These are phyloP conservation scores for Saguinus imperator DNA, from an alignment of 2,113 vertebrate species.

Conservation along the genomic window DNA sequence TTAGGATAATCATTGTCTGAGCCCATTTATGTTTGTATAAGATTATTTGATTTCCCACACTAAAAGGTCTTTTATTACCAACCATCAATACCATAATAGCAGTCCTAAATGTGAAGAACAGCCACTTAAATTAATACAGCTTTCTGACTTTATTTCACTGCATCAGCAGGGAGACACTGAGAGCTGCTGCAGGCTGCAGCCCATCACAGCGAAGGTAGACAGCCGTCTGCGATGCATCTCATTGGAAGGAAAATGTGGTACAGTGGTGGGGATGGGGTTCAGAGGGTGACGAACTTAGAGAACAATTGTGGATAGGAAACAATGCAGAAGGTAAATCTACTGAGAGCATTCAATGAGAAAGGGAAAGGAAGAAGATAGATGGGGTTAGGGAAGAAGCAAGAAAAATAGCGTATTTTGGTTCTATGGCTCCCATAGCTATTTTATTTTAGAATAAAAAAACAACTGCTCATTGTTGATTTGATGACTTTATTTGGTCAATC, in stretches of 20 bases:
- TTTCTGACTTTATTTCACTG: conserved; percentile 65
- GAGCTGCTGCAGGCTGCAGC: not conserved
- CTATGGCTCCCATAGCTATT: not conserved
- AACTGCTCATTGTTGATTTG: not conserved
- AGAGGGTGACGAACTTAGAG: not conserved
- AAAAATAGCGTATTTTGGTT: not conserved
- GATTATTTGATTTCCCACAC: conserved; percentile 81
- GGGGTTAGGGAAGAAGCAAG: not conserved
- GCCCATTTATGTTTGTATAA: conserved; percentile 65
- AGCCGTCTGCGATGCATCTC: not conserved
- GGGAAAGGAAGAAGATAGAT: not conserved
- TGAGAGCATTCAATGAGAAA: conserved; percentile 8
- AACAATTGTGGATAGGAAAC: not conserved
- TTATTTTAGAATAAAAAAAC: not conserved
- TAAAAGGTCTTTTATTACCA: conserved; percentile 81
- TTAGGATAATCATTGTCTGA: conserved; percentile 76
- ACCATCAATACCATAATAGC: conserved; percentile 71
- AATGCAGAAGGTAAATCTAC: not conserved
- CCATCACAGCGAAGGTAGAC: not conserved
- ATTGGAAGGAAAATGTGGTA: not conserved
- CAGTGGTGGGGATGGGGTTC: not conserved
- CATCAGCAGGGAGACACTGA: not conserved
- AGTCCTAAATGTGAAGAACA: conserved; percentile 73
- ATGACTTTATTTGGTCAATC: not conserved
- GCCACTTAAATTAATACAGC: conserved; percentile 71